Conservation (phyloP, 1,140 invertebrate genomes). For the Dendrolimus punctatus region DNA sequence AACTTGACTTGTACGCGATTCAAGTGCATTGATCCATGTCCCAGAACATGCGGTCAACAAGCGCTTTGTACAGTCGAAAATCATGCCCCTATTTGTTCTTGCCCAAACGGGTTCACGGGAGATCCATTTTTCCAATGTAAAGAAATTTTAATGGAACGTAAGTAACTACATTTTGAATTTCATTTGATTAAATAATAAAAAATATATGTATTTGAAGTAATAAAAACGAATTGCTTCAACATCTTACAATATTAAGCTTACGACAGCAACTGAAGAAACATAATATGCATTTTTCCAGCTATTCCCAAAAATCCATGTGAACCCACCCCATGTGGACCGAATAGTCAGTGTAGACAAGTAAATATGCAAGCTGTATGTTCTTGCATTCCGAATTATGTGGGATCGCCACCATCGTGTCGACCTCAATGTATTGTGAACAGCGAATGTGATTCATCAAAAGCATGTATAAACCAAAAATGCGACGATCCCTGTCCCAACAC, state of each 20-base stretch:
- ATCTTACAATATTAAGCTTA: conserved; percentile 2
- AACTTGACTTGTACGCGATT: conserved; percentile 81
- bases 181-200: neutral
- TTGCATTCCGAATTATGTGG: conserved; percentile 79
- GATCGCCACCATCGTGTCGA: conserved; percentile 81
- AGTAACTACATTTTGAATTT: conserved; percentile 27
- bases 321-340: conserved; percentile 84
- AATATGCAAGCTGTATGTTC: conserved; percentile 83
- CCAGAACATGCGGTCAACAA: conserved; percentile 80
- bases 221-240: neutral
- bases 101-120: conserved; percentile 81
- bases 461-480: conserved; percentile 86
- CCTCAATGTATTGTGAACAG: conserved; percentile 84
- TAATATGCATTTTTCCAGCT: conserved; percentile 49
- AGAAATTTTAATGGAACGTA: conserved; percentile 71
- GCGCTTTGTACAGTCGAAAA: conserved; percentile 82
- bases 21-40: conserved; percentile 85
- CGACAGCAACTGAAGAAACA: neutral
- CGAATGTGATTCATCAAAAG: conserved; percentile 79
- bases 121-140: conserved; percentile 87
- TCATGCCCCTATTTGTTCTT: conserved; percentile 84
- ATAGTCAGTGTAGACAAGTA: conserved; percentile 81
- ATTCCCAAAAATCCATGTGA: conserved; percentile 79
- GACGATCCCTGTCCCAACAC: conserved; percentile 84
- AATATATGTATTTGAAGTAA: neutral